phyloP scores from a whole-genome alignment of 2,113 vertebrate genomes.

The Hippolais icterina region DNA sequence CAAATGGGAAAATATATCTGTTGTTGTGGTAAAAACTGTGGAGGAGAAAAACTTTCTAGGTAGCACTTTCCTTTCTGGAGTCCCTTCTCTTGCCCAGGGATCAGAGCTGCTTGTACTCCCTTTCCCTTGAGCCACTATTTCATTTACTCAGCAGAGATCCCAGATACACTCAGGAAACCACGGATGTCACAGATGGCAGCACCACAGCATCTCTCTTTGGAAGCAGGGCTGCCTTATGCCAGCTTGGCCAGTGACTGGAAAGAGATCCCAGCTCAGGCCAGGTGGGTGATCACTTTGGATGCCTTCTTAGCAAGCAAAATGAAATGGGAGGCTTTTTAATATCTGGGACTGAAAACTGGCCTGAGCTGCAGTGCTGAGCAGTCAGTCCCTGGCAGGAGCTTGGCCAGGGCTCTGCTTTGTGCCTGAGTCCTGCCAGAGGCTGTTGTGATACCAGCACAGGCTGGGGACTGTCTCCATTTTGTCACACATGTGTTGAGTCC shows the following conservation, averaged over 20 bases:
- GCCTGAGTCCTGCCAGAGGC: neutral
- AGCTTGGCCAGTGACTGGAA: neutral
- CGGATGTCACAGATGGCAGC: neutral
- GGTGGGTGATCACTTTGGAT: neutral
- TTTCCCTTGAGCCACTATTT: neutral
- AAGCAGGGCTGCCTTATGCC: neutral
- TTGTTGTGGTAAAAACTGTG: neutral
- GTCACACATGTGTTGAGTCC: fast-evolving
- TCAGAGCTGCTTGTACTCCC: neutral
- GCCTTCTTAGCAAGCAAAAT: neutral
- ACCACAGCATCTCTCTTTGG: neutral
- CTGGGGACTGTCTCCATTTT: neutral
- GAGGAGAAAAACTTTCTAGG: neutral
- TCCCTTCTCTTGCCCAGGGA: neutral
- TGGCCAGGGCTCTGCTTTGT: neutral
- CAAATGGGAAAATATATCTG: neutral
- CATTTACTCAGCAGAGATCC: neutral
- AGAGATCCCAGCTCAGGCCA: neutral
- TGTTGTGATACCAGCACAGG: neutral
- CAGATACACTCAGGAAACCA: neutral
- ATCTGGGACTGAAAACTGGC: neutral
- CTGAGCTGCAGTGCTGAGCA: neutral
- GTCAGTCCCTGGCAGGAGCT: neutral
- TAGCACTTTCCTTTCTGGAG: neutral
- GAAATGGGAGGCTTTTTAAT: neutral